Evolutionary conservation across 1,140 invertebrate species (phyloP).

Genomic region (Drosophila mayri): DNA sequence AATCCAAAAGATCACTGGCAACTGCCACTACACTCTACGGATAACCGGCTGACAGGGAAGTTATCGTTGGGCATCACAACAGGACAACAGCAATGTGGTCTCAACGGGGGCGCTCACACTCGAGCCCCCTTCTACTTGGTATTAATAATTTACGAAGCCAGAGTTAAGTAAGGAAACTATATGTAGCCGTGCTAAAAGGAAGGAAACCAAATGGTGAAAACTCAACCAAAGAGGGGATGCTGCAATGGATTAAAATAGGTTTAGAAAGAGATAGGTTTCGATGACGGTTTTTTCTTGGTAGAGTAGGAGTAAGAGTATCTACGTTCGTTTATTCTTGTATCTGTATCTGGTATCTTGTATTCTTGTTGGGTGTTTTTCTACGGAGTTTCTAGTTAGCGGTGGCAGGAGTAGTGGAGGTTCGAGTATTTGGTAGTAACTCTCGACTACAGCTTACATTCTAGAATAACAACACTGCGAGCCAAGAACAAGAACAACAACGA

Average conservation of each 20-base stretch:
- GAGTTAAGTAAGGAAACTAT: slow-evolving; percentile 35
- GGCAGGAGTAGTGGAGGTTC: slow-evolving; percentile 43
- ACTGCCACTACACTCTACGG: slow-evolving; percentile 17
- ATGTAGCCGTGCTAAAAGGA: slow-evolving; percentile 48
- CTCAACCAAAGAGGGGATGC: slow-evolving; percentile 47
- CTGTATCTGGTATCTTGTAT: slow-evolving; percentile 36
- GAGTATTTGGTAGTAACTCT: slow-evolving; percentile 52
- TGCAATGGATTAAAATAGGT: slow-evolving; percentile 34
- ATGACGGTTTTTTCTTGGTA: slow-evolving; percentile 17
- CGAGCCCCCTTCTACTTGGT: slow-evolving; percentile 33
- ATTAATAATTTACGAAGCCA: slow-evolving; percentile 21
- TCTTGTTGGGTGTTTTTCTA: slow-evolving; percentile 21
- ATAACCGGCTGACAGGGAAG: slow-evolving; percentile 47
- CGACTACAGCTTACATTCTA: slow-evolving; percentile 52
- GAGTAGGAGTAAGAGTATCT: slow-evolving; percentile 20
- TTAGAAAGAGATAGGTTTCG: slow-evolving; percentile 23
- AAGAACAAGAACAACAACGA: slow-evolving; percentile 56
- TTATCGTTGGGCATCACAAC: slow-evolving; percentile 49
- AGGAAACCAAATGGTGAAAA: slow-evolving; percentile 51
- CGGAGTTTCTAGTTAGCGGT: slow-evolving; percentile 32
- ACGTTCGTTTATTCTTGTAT: slow-evolving; percentile 37
- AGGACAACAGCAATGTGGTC: slow-evolving; percentile 52
- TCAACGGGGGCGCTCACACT: slow-evolving; percentile 27
- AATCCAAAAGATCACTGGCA: not conserved
- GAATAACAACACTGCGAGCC: slow-evolving; percentile 46